Evolutionary conservation across 2,113 vertebrate genomes (phyloP), one percentile per base, ranked within the genome.

Genomic region (Fulica atra): DNA sequence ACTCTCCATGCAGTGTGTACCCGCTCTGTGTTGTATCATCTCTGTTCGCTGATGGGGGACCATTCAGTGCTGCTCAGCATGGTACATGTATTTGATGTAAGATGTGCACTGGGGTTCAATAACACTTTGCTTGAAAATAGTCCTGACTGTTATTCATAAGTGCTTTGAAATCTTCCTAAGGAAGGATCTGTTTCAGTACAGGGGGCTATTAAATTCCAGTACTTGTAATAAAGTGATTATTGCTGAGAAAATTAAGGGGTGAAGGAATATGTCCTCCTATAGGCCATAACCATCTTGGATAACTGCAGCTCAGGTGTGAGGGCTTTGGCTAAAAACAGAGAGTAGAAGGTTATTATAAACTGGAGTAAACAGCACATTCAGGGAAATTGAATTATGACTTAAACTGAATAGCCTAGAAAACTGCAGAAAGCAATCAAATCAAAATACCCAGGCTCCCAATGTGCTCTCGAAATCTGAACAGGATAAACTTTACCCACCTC

Each of bases 371-470:
- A 68, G 36, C 57, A 71, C 25, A n/a, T 86, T 88, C 64, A 91
- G 71, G 82, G 76, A 94, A 89, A 94, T 65, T 91, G 88, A 94
- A 78, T 93, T 92, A 83, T 48, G 68, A 89, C 57, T 94, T 93
- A 92, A 86, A 90, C 64, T 78, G 35, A 24, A 61, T 78, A 38
- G 21, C 64, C 83, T 86, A 88, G 60, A 66, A 78, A 88, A 81
- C 68, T 72, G 76, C 65, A 71, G 72, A 60, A 76, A 88, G 35
- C 23, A 71, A 84, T 90, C 56, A 64, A 81, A 84, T 78, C 42
- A 76, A 78, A 96, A 88, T 72, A 81, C 69, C 64, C 61, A 31
- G 59, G 64, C 68, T 68, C 35, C 82, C 86, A 65, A 68, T 46
- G 56, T 81, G 82, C 79, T 24, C 46, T 51, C 0, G 3, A 83